Conservation (phyloP, 2,113 vertebrate species). For the Cervus canadensis region DNA sequence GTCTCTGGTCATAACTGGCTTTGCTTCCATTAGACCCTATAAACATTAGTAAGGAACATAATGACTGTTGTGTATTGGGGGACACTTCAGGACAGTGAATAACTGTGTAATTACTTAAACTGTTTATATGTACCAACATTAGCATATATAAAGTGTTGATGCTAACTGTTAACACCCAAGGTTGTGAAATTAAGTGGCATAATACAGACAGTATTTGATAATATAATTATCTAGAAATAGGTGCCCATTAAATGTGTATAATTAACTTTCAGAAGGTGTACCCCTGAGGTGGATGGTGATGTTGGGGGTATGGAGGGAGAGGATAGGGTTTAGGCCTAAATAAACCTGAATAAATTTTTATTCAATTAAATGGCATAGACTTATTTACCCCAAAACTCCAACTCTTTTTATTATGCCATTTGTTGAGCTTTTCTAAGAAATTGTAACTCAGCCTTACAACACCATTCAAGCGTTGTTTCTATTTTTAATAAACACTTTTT, state of each 20-base stretch:
- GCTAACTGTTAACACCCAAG: not conserved
- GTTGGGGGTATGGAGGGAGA: rapidly evolving
- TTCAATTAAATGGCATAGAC: not conserved
- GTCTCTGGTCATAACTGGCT: not conserved
- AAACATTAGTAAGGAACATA: not conserved
- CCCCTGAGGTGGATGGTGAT: rapidly evolving
- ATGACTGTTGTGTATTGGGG: rapidly evolving
- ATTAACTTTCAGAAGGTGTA: not conserved
- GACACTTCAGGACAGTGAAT: not conserved
- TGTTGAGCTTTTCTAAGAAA: not conserved
- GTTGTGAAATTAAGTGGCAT: not conserved
- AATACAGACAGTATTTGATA: not conserved
- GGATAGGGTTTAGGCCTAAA: rapidly evolving
- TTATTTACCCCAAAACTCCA: not conserved
- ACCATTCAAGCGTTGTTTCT: not conserved
- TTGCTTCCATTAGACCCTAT: rapidly evolving
- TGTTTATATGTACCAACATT: not conserved
- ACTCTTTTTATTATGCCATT: not conserved
- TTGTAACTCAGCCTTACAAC: not conserved
- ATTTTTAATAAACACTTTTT: no score
- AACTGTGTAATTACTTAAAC: not conserved
- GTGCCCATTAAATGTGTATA: not conserved
- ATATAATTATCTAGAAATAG: not conserved
- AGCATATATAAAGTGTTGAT: not conserved
- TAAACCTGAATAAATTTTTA: not conserved